A percentile compares a stretch with the other conserved stretches of the same genome.
Evolutionary conservation across 2,797 vertebrate genomes (phyloP).

Genomic region (Chaenodraco wilsoni): DNA sequence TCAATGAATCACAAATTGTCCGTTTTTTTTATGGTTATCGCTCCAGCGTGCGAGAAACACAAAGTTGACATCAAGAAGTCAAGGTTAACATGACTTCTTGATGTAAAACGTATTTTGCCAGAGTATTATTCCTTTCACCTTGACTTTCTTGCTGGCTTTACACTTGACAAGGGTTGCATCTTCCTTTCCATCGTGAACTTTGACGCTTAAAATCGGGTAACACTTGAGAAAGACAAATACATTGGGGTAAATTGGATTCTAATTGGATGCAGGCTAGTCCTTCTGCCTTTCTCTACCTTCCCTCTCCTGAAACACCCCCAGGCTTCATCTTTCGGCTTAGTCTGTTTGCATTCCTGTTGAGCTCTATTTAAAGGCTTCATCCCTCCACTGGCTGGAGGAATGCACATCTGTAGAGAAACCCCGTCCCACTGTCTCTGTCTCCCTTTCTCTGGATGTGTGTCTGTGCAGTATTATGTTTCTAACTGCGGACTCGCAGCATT

Average conservation of each 20-base stretch:
- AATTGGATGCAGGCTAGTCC: not conserved
- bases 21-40: too few species aligned
- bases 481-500: not conserved
- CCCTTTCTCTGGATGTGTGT: slow-evolving; percentile 4
- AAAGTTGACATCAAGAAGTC: too few species aligned
- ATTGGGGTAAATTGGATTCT: not conserved
- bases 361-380: slow-evolving; percentile 76
- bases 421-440: slow-evolving; percentile 35
- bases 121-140: too few species aligned
- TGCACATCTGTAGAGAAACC: slow-evolving; percentile 75
- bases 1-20: too few species aligned
- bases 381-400: slow-evolving; percentile 70
- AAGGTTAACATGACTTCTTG: too few species aligned
- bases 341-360: slow-evolving; percentile 77
- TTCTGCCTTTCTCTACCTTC: slow-evolving; percentile 8
- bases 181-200: slow-evolving; percentile 9
- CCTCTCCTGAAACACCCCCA: slow-evolving; percentile 39
- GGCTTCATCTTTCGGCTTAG: slow-evolving; percentile 53
- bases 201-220: slow-evolving; percentile 4
- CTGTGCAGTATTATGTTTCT: slow-evolving; percentile 14
- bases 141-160: not conserved
- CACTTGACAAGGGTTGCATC: not conserved
- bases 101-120: too few species aligned
- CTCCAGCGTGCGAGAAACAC: too few species aligned
- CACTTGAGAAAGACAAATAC: not conserved